These are phyloP conservation scores for Hapalemur alaotrensis DNA, from an alignment of 2,797 vertebrate genomes.

Conservation along the genomic window DNA sequence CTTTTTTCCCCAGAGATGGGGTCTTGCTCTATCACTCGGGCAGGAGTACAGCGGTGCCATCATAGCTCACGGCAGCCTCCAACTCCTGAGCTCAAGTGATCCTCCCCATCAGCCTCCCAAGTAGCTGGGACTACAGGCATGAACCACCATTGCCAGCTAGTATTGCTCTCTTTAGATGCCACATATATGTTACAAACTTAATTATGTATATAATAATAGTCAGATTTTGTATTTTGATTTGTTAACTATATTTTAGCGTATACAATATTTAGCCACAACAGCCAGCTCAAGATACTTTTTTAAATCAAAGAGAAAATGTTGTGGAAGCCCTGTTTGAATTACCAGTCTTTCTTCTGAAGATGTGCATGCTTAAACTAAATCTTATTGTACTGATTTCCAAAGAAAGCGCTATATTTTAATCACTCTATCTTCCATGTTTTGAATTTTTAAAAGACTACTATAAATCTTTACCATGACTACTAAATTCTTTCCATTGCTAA, in stretches of 20 bases:
- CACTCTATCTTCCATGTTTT: constrained; percentile 32
- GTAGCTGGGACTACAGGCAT: background rate
- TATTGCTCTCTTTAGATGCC: background rate
- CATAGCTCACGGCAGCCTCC: background rate
- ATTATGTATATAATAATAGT: background rate
- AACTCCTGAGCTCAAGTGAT: background rate
- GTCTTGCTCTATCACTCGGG: background rate
- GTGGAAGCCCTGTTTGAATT: background rate
- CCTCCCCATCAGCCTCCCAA: background rate
- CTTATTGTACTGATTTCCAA: constrained; percentile 44
- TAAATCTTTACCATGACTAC: rapidly evolving
- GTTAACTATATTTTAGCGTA: background rate
- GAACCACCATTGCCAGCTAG: background rate
- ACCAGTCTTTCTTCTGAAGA: constrained; percentile 47
- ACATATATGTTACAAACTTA: background rate
- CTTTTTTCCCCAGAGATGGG: background rate
- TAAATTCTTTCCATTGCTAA: background rate
- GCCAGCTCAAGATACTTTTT: background rate
- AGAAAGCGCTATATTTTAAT: constrained; percentile 49
- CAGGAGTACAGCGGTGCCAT: background rate
- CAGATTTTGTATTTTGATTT: constrained; percentile 32
- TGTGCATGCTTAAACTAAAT: constrained; percentile 48
- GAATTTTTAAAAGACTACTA: background rate
- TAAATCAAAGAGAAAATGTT: constrained; percentile 37
- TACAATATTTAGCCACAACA: constrained; percentile 11